Evolutionary conservation across 1,140 invertebrate species (phyloP).

Genomic region (Drosophila varians): DNA sequence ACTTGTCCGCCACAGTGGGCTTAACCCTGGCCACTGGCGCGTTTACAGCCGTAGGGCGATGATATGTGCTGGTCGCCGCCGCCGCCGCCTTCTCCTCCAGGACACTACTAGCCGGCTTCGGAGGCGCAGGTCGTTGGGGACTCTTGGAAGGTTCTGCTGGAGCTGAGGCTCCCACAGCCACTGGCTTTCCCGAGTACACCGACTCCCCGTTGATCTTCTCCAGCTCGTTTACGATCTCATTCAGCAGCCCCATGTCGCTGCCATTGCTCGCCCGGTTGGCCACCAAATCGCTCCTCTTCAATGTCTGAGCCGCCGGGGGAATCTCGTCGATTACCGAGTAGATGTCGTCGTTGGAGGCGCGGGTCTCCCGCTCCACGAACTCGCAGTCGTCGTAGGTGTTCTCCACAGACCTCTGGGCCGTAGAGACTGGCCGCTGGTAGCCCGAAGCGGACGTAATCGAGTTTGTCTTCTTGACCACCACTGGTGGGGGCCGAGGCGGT

Average conservation of each 20-base stretch:
- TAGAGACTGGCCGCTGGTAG: constrained; percentile 83
- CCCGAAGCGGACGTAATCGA: constrained; percentile 69
- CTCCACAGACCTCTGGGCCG: constrained; percentile 79
- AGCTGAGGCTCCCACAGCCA: constrained; percentile 83
- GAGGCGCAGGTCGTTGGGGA: constrained; percentile 78
- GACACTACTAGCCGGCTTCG: constrained; percentile 54
- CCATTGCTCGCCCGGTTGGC: constrained; percentile 83
- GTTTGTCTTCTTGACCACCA: constrained; percentile 78
- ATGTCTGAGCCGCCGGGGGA: constrained; percentile 81
- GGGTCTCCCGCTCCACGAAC: constrained; percentile 84
- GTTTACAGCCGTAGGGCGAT: constrained; percentile 88
- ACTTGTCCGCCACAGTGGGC: constrained; percentile 85
- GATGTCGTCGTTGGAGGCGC: constrained; percentile 89
- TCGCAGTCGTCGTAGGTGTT: constrained; percentile 91
- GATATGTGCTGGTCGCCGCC: constrained; percentile 86
- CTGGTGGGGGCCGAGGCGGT: constrained; percentile 86
- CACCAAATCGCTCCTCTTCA: constrained; percentile 77
- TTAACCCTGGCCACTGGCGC: constrained; percentile 87
- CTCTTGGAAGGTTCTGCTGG: constrained; percentile 38
- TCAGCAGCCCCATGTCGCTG: constrained; percentile 88
- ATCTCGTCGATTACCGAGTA: constrained; percentile 93
- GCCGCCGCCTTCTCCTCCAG: constrained; percentile 34
- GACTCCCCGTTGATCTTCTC: constrained; percentile 92
- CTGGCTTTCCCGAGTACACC: constrained; percentile 90
- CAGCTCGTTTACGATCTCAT: constrained; percentile 94